These are phyloP conservation scores for Pelochelys cantorii DNA, from an alignment of 2,797 vertebrate genomes.

Conservation along the genomic window DNA sequence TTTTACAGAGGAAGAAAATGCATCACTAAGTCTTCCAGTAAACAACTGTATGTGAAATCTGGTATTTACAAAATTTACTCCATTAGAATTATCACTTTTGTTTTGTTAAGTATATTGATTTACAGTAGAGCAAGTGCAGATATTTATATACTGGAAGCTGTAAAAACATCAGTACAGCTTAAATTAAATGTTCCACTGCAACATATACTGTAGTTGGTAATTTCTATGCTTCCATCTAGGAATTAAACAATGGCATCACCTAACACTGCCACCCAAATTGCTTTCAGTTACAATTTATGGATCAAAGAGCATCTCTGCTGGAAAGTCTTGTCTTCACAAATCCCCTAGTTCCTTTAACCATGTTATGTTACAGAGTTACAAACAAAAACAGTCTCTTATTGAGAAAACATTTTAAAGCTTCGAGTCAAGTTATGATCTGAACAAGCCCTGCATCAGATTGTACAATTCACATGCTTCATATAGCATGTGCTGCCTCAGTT, in stretches of 20 bases:
- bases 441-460: neutral
- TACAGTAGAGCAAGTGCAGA: neutral
- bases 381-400: conserved; percentile 39
- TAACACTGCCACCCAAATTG: neutral
- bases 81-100: neutral
- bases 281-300: conserved; percentile 40
- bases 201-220: neutral
- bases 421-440: conserved; percentile 11
- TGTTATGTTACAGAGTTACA: neutral
- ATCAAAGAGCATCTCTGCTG: conserved; percentile 34
- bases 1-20: neutral
- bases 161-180: neutral
- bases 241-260: conserved; percentile 37
- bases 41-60: conserved; percentile 2
- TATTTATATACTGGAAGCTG: neutral
- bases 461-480: neutral
- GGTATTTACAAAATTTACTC: neutral
- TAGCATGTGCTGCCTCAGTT: conserved; percentile 14
- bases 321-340: conserved; percentile 28
- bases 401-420: conserved; percentile 27
- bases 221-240: neutral
- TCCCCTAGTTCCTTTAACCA: neutral
- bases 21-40: neutral
- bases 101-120: neutral
- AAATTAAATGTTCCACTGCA: neutral